A percentile compares a stretch with the other conserved stretches of the same genome.
Conservation (phyloP, 2,113 vertebrate species). For the Anhinga anhinga region DNA sequence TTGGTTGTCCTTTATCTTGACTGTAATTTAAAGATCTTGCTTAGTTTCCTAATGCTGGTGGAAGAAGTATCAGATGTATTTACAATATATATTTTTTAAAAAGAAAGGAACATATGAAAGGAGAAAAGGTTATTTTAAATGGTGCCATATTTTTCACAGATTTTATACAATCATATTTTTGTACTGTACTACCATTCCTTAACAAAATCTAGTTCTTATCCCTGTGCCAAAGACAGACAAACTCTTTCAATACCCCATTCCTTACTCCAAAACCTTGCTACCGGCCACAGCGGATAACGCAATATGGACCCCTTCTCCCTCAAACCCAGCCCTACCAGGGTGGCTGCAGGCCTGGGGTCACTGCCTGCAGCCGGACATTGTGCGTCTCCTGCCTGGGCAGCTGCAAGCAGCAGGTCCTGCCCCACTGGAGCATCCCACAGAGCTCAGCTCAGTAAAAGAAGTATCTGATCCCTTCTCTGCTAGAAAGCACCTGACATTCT, state of each 20-base stretch:
- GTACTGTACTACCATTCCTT: not conserved
- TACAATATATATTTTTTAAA: not conserved
- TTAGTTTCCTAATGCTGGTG: not conserved
- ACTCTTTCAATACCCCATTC: not conserved
- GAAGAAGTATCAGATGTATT: not conserved
- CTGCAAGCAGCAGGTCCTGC: not conserved
- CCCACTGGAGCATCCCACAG: not conserved
- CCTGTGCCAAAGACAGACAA: not conserved
- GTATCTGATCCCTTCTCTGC: not conserved
- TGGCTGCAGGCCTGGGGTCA: not conserved
- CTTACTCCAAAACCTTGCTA: not conserved
- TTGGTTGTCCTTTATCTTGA: not conserved
- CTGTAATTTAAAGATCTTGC: not conserved
- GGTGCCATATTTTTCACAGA: not conserved
- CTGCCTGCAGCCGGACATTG: not conserved
- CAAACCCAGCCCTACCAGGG: not conserved
- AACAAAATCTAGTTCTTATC: not conserved
- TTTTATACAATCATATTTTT: conserved; percentile 25
- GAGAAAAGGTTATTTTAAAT: not conserved
- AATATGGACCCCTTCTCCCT: not conserved
- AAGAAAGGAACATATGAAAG: not conserved
- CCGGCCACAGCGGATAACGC: not conserved
- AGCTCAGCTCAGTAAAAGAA: not conserved
- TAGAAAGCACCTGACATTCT: not conserved
- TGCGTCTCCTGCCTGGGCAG: not conserved